A percentile compares a stretch with the other conserved stretches of the same genome.
Conservation (phyloP, 2,888 invertebrate species). For the Chirona hameri region DNA sequence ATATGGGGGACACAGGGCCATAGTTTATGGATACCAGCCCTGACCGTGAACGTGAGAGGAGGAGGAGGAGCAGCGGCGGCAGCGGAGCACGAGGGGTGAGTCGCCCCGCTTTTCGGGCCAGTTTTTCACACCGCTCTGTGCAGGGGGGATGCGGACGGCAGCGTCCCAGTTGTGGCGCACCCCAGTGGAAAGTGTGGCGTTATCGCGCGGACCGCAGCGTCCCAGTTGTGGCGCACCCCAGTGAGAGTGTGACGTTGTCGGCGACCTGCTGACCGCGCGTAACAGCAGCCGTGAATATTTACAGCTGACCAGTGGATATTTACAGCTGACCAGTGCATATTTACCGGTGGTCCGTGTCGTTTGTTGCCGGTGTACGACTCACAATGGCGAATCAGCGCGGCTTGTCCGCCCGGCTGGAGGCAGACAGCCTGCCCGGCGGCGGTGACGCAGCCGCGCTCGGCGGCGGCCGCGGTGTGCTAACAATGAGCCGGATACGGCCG, state of each 20-base stretch:
- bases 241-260: neutral
- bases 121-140: slow-evolving; percentile 9
- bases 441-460: too few species aligned
- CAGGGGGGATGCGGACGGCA: neutral
- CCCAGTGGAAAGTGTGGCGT: neutral
- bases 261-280: neutral
- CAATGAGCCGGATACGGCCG: too few species aligned
- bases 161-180: neutral
- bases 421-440: too few species aligned
- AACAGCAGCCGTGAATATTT: too few species aligned
- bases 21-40: slow-evolving; percentile 24
- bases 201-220: neutral
- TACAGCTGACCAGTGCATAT: neutral
- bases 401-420: neutral
- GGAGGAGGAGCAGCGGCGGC: neutral
- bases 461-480: too few species aligned
- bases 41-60: slow-evolving; percentile 24
- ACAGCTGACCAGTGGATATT: neutral
- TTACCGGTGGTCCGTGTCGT: neutral
- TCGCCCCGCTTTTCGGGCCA: neutral
- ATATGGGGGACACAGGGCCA: slow-evolving; percentile 1
- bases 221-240: neutral
- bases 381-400: neutral
- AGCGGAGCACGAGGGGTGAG: neutral
- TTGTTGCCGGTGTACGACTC: neutral